A percentile compares a stretch with the other conserved stretches of the same genome.
Evolutionary conservation across 2,797 vertebrate species (phyloP).

Genomic region (Capromys pilorides): DNA sequence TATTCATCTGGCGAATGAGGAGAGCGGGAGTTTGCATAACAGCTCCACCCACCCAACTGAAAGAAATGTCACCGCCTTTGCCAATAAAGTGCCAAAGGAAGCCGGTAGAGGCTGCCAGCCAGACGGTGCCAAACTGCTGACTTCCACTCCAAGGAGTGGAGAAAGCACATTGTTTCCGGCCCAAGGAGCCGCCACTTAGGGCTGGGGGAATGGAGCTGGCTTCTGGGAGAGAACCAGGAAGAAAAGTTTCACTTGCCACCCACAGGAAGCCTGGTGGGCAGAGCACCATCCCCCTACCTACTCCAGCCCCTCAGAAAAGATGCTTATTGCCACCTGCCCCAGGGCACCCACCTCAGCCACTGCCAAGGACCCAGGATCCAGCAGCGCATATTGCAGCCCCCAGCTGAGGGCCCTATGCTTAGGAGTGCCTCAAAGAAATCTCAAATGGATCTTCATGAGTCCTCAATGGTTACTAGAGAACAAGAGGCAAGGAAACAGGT

Average conservation of each 20-base stretch:
- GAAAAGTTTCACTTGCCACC: constrained; percentile 75
- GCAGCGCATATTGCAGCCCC: not conserved
- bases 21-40: constrained; percentile 81
- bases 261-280: constrained; percentile 66
- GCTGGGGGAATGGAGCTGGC: constrained; percentile 69
- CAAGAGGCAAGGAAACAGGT: not conserved
- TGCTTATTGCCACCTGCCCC: accelerated
- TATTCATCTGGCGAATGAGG: constrained; percentile 83
- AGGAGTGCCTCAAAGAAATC: not conserved
- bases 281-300: not conserved
- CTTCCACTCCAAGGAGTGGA: constrained; percentile 79
- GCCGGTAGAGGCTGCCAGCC: constrained; percentile 71
- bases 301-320: not conserved
- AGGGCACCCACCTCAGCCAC: not conserved
- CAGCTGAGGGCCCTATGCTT: not conserved
- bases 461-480: not conserved
- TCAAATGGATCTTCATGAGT: not conserved
- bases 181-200: constrained; percentile 77
- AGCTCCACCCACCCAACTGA: constrained; percentile 83
- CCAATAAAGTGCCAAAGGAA: constrained; percentile 80
- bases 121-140: constrained; percentile 59
- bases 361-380: not conserved
- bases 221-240: constrained; percentile 68
- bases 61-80: constrained; percentile 82
- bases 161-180: constrained; percentile 82